Conservation (phyloP, 2,888 invertebrate genomes). For the Dysmachus trigonus region DNA sequence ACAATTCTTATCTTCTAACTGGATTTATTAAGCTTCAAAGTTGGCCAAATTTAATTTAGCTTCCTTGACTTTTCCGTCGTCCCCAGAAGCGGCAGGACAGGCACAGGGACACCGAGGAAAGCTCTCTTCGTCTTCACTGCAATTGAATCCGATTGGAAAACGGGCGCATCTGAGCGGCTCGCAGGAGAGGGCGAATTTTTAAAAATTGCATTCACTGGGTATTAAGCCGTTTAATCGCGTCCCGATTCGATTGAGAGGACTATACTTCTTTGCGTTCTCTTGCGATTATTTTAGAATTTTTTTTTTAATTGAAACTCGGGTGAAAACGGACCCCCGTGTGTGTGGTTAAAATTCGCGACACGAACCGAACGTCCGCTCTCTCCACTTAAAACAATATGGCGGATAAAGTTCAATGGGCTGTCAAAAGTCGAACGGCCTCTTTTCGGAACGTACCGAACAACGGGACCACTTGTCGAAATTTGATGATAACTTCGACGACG, state of each 20-base stretch:
- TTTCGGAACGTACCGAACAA: not conserved
- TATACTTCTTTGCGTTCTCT: not conserved
- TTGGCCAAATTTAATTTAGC: not conserved
- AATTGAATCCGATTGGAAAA: constrained; percentile 32
- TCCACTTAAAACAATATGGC: constrained; percentile 49
- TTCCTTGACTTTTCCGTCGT: not conserved
- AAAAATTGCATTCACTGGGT: not conserved
- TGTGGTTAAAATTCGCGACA: constrained; percentile 43
- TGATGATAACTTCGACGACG: not conserved
- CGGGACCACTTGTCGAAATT: not conserved
- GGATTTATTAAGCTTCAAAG: constrained; percentile 12
- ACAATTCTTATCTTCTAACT: constrained; percentile 8
- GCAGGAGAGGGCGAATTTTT: not conserved
- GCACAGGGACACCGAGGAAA: constrained; percentile 20
- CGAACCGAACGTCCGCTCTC: constrained; percentile 45
- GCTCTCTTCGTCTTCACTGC: constrained; percentile 36
- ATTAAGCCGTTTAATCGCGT: not conserved
- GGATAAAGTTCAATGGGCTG: constrained; percentile 29
- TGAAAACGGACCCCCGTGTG: constrained; percentile 41
- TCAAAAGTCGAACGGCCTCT: not conserved
- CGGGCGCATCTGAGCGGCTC: not conserved
- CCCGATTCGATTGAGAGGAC: not conserved
- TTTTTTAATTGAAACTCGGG: not conserved
- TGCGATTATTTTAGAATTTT: constrained; percentile 6
- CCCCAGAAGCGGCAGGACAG: not conserved